A percentile compares a stretch with the other conserved stretches of the same genome.
These are phyloP conservation scores for Ceratina japonica DNA, from an alignment of 1,140 invertebrate species.

Conservation along the genomic window DNA sequence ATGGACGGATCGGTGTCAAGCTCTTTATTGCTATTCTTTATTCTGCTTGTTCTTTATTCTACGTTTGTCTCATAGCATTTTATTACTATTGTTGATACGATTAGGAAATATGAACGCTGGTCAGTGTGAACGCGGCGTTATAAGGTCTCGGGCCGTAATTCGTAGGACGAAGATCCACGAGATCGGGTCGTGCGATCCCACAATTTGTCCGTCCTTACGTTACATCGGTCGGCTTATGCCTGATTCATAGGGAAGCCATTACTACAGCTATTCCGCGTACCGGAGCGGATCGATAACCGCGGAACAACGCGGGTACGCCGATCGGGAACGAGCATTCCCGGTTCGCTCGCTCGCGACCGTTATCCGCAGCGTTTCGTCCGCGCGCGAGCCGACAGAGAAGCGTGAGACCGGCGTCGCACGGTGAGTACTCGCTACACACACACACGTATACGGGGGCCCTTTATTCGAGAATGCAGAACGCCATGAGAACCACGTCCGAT, in stretches of 20 bases:
- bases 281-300: constrained; percentile 33
- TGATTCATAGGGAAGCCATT: constrained; percentile 30
- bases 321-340: not conserved
- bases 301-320: constrained; percentile 13
- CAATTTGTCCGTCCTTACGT: not conserved
- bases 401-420: constrained; percentile 55
- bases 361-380: constrained; percentile 20
- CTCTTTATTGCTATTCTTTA: no score
- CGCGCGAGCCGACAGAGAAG: not conserved
- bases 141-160: no score
- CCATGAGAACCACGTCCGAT: constrained; percentile 67
- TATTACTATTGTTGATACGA: no score
- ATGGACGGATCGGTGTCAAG: no score
- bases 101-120: no score
- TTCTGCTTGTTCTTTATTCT: no score
- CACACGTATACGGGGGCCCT: constrained; percentile 28
- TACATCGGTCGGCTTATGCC: constrained; percentile 22
- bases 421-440: not conserved
- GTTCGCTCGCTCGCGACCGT: constrained; percentile 35
- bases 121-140: no score
- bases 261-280: not conserved
- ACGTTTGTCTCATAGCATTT: no score
- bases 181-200: not conserved
- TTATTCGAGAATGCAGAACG: constrained; percentile 60
- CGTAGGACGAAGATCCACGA: not conserved